phyloP scores from a whole-genome alignment of 2,797 vertebrate species.

The Catostomus latipinnis region DNA sequence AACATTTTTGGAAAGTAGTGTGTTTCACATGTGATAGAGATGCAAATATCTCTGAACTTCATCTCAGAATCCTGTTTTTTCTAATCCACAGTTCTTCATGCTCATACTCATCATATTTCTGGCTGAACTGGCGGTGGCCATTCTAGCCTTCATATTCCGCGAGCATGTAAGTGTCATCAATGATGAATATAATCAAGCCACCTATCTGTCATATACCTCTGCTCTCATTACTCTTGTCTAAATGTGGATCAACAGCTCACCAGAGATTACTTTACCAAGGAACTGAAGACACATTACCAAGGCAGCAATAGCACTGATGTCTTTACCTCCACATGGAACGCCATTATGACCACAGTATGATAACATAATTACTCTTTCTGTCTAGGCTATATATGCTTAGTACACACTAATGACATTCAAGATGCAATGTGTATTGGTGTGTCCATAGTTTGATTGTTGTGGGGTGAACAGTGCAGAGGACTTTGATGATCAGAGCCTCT shows the following conservation, averaged over 20 bases:
- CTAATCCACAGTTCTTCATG: constrained; percentile 86
- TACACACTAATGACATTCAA: constrained; percentile 4
- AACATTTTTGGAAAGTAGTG: too few relatives aligned
- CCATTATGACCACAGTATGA: constrained; percentile 90
- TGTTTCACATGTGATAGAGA: neutral
- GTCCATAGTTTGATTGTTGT: constrained; percentile 88
- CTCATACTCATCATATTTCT: constrained; percentile 94
- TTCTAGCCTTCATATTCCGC: constrained; percentile 92
- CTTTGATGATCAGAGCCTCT: constrained; percentile 82
- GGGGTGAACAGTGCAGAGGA: constrained; percentile 90
- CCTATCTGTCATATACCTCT: constrained; percentile 7
- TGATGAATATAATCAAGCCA: constrained; percentile 9
- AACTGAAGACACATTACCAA: constrained; percentile 88
- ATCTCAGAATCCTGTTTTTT: neutral
- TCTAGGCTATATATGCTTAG: neutral
- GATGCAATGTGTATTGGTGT: constrained; percentile 16
- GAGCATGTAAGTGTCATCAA: constrained; percentile 85
- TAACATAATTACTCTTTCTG: neutral
- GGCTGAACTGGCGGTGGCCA: constrained; percentile 89
- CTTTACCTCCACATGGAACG: constrained; percentile 92
- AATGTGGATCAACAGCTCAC: constrained; percentile 79
- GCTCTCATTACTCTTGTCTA: constrained; percentile 9
- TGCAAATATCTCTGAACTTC: too few relatives aligned
- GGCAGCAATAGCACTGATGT: constrained; percentile 85
- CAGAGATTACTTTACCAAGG: constrained; percentile 90